Evolutionary conservation across 2,888 invertebrate genomes (phyloP), one percentile per base, ranked within the genome.

Genomic region (Parasteatoda lunata): DNA sequence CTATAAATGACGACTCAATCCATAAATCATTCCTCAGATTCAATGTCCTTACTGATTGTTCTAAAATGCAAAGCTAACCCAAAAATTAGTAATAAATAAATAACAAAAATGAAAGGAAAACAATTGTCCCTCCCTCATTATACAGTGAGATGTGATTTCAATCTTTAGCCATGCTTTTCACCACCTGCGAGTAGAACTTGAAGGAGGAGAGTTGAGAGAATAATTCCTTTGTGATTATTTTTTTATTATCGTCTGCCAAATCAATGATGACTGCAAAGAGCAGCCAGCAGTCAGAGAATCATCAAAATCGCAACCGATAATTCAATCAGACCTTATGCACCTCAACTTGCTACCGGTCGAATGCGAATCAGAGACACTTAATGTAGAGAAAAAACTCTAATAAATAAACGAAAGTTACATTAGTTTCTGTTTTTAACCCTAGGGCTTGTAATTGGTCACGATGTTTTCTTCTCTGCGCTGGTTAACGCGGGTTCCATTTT

Each of bases 391-490:
- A 13, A 54, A 54, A 54, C 54, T 11, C 13, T 54, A 54, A 54
- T 54, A 54, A 54, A 54, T 54, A 54, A 54, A 54, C 5, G 54
- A 13, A 15, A 9, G 75, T 68, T 48, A 71, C 83, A 83, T 83
- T 77, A 83, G 71, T 77, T 83, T 49, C 54, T 76, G 15, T 83
- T 72, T 64, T 49, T 6, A 64, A 30, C 84, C 75, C 64, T 54
- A 49, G 73, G 78, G 77, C 78, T 47, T 84, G 84, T 84, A 84
- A 84, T 84, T 78, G 84, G 84, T 84, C 84, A 84, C 84, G 84
- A 84, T 69, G 73, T 75, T 84, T 73, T 49, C 66, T n/a, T 7
- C 15, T 15, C 30, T 66, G n/a, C 66, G 7, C 30, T 66, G 48
- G 15, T 59, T 48, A 5, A 51, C 47, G 47, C 54, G 47, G n/a